A percentile compares a stretch with the other conserved stretches of the same genome.
Evolutionary conservation across 1,140 invertebrate species (phyloP).

Genomic region (Plectrocnemia conspersa): DNA sequence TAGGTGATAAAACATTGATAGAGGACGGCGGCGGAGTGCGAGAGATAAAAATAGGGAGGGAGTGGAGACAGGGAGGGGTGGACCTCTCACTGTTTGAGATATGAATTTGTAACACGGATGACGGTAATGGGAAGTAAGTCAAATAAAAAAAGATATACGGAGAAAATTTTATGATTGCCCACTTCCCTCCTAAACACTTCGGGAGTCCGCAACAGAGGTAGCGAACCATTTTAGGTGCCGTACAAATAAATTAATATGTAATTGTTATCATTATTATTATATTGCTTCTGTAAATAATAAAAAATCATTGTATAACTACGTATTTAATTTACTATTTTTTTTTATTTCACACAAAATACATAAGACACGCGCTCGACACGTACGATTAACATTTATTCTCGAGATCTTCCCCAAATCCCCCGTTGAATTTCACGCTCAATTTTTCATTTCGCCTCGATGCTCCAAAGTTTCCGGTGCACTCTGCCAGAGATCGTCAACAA

Average conservation of each 20-base stretch:
- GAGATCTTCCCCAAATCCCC: background rate
- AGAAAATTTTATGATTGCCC: constrained; percentile 30
- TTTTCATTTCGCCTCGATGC: background rate
- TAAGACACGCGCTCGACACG: no score
- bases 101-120: constrained; percentile 35
- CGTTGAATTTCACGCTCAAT: background rate
- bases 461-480: background rate
- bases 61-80: background rate
- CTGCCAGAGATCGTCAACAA: constrained; percentile 7
- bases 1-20: constrained; percentile 16
- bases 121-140: constrained; percentile 33
- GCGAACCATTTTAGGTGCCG: background rate
- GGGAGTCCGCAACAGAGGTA: background rate
- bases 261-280: no score
- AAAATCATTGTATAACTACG: no score
- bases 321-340: no score
- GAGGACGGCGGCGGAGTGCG: background rate
- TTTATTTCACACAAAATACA: no score
- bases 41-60: constrained; percentile 5
- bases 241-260: no score
- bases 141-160: constrained; percentile 35
- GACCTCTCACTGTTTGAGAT: constrained; percentile 34
- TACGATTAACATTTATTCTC: no score
- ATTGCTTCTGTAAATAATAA: no score
- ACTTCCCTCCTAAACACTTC: constrained; percentile 10